These are phyloP conservation scores for Calidris pugnax DNA, from an alignment of 2,113 vertebrate genomes.

Conservation along the genomic window DNA sequence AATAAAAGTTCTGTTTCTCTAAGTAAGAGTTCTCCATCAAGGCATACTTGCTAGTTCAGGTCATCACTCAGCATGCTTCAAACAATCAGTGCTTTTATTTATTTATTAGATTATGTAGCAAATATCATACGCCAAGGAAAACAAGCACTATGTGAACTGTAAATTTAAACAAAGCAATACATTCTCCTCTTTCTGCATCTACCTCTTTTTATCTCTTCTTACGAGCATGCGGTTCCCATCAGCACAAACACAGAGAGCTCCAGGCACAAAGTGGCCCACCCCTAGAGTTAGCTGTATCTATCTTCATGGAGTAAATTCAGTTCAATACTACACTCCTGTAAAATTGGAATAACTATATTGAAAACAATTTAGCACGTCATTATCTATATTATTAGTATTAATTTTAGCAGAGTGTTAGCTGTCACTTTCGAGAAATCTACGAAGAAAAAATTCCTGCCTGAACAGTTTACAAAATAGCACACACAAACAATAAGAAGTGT, in stretches of 20 bases:
- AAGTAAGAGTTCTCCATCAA: not conserved
- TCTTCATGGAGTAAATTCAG: not conserved
- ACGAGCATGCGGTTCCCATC: not conserved
- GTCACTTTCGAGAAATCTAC: not conserved
- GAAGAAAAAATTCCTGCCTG: not conserved
- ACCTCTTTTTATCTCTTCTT: not conserved
- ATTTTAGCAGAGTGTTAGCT: constrained; percentile 11
- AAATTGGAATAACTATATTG: constrained; percentile 13
- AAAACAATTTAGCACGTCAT: constrained; percentile 41
- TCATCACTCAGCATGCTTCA: constrained; percentile 16
- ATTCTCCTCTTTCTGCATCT: not conserved
- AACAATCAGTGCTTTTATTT: constrained; percentile 36
- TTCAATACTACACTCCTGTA: not conserved
- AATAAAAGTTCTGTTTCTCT: constrained; percentile 45
- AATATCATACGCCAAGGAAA: not conserved
- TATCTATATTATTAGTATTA: constrained; percentile 23
- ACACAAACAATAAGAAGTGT: not conserved
- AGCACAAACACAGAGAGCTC: not conserved
- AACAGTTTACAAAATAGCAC: constrained; percentile 15
- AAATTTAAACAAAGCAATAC: constrained; percentile 29
- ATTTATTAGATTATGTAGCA: constrained; percentile 31
- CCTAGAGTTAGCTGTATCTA: not conserved
- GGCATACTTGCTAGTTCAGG: constrained; percentile 20
- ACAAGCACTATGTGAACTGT: not conserved
- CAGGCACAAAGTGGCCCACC: not conserved